A percentile compares a stretch with the other conserved stretches of the same genome.
Conservation (phyloP, 2,888 invertebrate species). For the Diplolepis rosae region DNA sequence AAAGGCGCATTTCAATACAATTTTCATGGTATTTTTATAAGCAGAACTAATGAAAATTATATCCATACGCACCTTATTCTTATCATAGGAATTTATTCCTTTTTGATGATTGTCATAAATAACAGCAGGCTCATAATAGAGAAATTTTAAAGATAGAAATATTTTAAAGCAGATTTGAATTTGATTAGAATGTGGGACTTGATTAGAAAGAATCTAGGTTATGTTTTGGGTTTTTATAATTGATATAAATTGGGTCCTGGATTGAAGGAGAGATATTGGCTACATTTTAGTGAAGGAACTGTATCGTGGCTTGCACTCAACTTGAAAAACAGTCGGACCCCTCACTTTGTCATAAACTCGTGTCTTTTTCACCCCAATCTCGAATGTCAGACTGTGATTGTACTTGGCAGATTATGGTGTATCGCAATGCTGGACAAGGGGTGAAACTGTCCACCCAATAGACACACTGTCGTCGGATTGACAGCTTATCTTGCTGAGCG, state of each 20-base stretch:
- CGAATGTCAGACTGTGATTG: background rate
- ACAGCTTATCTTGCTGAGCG: constrained; percentile 55
- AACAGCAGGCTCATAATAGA: too few species aligned
- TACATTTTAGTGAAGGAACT: background rate
- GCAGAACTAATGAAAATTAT: too few species aligned
- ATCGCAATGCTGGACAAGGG: background rate
- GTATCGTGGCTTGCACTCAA: background rate
- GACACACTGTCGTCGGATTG: constrained; percentile 48
- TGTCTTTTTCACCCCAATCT: background rate
- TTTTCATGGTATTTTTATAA: too few species aligned
- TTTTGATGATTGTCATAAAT: too few species aligned
- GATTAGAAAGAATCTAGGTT: too few species aligned
- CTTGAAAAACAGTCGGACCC: background rate
- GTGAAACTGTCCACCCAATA: background rate
- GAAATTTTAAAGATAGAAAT: too few species aligned
- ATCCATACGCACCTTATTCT: too few species aligned
- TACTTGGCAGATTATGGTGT: background rate
- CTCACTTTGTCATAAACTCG: background rate
- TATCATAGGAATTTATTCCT: too few species aligned
- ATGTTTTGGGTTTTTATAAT: background rate
- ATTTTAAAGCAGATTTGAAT: too few species aligned
- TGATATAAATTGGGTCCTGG: background rate
- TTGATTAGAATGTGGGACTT: too few species aligned
- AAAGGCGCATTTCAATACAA: too few species aligned
- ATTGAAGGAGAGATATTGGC: background rate